A percentile compares a stretch with the other conserved stretches of the same genome.
Evolutionary conservation across 2,888 invertebrate species (phyloP).

Genomic region (Ichneumon xanthorius): DNA sequence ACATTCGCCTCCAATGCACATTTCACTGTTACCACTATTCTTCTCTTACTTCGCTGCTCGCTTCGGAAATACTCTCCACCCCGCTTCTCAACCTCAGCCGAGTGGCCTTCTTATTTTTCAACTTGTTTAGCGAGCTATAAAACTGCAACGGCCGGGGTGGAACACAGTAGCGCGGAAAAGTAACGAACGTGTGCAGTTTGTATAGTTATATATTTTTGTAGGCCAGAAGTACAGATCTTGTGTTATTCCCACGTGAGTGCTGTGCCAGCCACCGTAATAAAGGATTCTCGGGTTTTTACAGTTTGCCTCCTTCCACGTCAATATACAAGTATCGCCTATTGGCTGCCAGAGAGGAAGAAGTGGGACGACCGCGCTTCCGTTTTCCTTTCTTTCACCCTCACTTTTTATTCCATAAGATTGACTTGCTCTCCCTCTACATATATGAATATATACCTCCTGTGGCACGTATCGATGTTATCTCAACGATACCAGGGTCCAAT

Average conservation of each 20-base stretch:
- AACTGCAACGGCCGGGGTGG: slow-evolving; percentile 27
- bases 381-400: background rate
- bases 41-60: slow-evolving; percentile 7
- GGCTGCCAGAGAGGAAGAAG: slow-evolving; percentile 13
- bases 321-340: slow-evolving; percentile 15
- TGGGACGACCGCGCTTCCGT: slow-evolving; percentile 4
- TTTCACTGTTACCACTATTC: slow-evolving; percentile 6
- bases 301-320: background rate
- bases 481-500: slow-evolving; percentile 30
- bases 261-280: slow-evolving; percentile 39
- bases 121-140: slow-evolving; percentile 30
- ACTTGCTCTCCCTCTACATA: background rate
- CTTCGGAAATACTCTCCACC: background rate
- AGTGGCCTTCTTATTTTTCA: slow-evolving; percentile 36
- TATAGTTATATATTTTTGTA: background rate
- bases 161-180: background rate
- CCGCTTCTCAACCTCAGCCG: slow-evolving; percentile 1
- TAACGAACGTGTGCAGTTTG: slow-evolving; percentile 27
- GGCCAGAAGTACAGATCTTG: background rate
- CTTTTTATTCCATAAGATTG: background rate
- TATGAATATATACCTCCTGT: background rate
- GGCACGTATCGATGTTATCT: slow-evolving; percentile 48
- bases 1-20: slow-evolving; percentile 1
- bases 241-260: slow-evolving; percentile 44
- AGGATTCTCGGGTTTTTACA: slow-evolving; percentile 15